A percentile compares a stretch with the other conserved stretches of the same genome.
Conservation (phyloP, 2,797 vertebrate genomes). For the Hypotaenidia okinawae region DNA sequence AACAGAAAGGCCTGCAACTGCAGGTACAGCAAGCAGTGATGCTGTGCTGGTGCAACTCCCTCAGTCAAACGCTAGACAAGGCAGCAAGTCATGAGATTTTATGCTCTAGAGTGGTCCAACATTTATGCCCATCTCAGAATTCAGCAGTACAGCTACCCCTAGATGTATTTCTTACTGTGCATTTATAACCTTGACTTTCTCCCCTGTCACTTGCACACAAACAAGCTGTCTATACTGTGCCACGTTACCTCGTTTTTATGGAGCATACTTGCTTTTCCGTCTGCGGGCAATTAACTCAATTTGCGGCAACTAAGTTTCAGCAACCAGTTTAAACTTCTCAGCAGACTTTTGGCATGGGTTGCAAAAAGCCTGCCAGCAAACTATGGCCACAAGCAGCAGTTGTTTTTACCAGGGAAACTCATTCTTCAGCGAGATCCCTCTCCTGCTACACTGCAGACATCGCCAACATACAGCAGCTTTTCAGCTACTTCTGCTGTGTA, state of each 20-base stretch:
- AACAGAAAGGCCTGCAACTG: not conserved
- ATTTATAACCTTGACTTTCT: conserved; percentile 2
- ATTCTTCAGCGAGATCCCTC: not conserved
- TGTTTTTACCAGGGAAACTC: conserved; percentile 20
- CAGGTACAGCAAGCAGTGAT: not conserved
- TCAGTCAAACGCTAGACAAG: not conserved
- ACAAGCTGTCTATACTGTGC: not conserved
- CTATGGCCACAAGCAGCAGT: conserved; percentile 38
- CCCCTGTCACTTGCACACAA: not conserved
- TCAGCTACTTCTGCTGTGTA: not conserved
- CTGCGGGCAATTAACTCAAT: conserved; percentile 38
- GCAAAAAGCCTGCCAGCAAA: conserved; percentile 42
- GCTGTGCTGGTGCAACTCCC: not conserved
- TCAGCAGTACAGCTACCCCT: not conserved
- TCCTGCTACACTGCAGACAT: not conserved
- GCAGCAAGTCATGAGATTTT: not conserved
- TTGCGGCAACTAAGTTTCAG: conserved; percentile 41
- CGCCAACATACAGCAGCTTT: conserved; percentile 30
- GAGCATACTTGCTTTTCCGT: conserved; percentile 39
- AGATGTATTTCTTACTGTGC: not conserved
- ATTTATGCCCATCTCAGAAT: not conserved
- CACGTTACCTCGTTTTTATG: not conserved
- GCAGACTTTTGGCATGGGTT: conserved; percentile 22
- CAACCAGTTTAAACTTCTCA: conserved; percentile 36
- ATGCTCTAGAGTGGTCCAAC: not conserved